phyloP scores from a whole-genome alignment of 2,888 invertebrate genomes.

The Rotaria socialis region DNA sequence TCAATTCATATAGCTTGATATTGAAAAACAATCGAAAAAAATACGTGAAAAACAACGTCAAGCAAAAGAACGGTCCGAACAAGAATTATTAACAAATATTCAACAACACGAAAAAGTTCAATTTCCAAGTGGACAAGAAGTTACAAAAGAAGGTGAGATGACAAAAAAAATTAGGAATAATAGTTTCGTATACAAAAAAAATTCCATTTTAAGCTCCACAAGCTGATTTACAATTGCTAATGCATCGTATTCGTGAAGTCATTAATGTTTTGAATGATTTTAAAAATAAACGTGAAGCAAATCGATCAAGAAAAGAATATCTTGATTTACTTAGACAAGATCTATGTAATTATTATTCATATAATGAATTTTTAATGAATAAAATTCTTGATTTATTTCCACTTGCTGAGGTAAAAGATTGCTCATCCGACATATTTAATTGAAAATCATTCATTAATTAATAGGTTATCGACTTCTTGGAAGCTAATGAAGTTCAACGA shows the following conservation, averaged over 20 bases:
- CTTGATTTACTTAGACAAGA: slow-evolving; percentile 74
- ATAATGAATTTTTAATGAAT: slow-evolving; percentile 90
- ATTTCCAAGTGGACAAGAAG: slow-evolving; percentile 34
- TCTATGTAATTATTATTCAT: slow-evolving; percentile 87
- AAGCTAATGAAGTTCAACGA: slow-evolving; percentile 87
- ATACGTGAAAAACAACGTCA: slow-evolving; percentile 28
- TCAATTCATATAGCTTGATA: not conserved
- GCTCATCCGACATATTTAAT: slow-evolving; percentile 14
- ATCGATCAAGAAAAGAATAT: slow-evolving; percentile 72
- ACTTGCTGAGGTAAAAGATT: slow-evolving; percentile 65
- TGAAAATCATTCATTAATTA: slow-evolving; percentile 52
- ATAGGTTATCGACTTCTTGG: slow-evolving; percentile 75
- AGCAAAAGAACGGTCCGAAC: not conserved
- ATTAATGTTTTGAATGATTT: slow-evolving; percentile 69
- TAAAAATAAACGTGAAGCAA: slow-evolving; percentile 58
- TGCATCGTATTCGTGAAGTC: slow-evolving; percentile 48
- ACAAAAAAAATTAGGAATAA: not conserved
- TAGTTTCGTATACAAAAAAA: not conserved
- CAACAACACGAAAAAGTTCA: slow-evolving; percentile 28
- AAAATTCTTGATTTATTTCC: slow-evolving; percentile 83
- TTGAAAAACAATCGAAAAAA: slow-evolving; percentile 34
- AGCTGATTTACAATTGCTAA: slow-evolving; percentile 43
- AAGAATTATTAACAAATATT: slow-evolving; percentile 32
- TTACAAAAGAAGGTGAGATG: not conserved
- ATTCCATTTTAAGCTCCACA: not conserved